Base-by-base conservation (phyloP, 2,113 vertebrate species). In the Micromys minutus region DNA sequence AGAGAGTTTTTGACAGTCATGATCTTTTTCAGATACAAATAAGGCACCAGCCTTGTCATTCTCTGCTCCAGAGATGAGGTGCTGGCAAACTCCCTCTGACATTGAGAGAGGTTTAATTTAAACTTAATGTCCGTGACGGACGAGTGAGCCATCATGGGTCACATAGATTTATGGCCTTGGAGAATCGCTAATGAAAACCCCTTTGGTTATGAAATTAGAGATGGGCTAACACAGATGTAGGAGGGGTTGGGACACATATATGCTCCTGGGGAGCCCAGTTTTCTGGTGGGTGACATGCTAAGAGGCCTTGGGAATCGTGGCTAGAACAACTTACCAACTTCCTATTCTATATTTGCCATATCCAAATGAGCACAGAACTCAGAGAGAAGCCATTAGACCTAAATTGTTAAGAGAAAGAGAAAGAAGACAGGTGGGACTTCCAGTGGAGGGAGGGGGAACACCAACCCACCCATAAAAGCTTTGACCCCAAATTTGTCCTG, bases 261-360 rank as follows among this genome's bases (percentile, higher is more conserved):
- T 50, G 87, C 74, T 45, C 26, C 0, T 10, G 11, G 45, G 9
- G 71, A 96, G 74, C 86, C 79, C 83, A 77, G 80, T 52, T 95
- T 84, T 87, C 65, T 76, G 86, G 55, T 52, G 31, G 26, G 45
- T 71, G 90, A 80, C 61, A 87, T 1, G 34, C 85, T 83, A 52
- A 81, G 55, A 79, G 90, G 52, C 42, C 11, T 42, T 87, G 57
- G 65, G 22, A 59, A 71, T n/a, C 59, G 19, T 74, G 76, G 34
- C 61, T 81, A 93, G 94, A 87, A 92, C 97, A 97, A 97, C 95
- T 97, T 79, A 17, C 87, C 34, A 59, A 79, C 93, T 97, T 98
- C 96, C 97, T 97, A 92, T 96, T 94, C 96, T 97, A 88, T 96
- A 92, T 97, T 96, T 90, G 92, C 83, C 85, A 77, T 94, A 88